Evolutionary conservation across 92 coral and sea anemone genomes (phyloP).

Genomic region (Porites lobata): DNA sequence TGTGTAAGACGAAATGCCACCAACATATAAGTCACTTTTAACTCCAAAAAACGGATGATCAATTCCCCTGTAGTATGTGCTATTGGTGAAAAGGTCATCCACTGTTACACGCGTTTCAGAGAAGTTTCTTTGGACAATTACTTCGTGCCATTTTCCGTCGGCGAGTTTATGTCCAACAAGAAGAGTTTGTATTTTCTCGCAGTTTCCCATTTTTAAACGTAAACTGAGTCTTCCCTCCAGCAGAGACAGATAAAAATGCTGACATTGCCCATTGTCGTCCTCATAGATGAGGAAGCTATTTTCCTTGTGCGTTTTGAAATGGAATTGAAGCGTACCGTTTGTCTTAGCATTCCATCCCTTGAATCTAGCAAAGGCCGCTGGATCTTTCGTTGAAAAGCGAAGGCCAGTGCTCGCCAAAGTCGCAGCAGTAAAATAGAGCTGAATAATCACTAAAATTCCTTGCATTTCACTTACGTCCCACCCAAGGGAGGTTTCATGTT

Average conservation of each 20-base stretch:
- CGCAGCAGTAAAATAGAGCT: conserved; percentile 34
- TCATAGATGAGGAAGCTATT: conserved; percentile 66
- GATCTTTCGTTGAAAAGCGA: conserved; percentile 47
- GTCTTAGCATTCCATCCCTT: conserved; percentile 73
- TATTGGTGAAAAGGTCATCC: conserved; percentile 41
- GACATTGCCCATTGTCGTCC: conserved; percentile 66
- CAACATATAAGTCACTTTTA: conserved; percentile 31
- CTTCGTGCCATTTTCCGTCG: conserved; percentile 71
- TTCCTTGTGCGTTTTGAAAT: conserved; percentile 56
- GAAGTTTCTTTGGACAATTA: conserved; percentile 48
- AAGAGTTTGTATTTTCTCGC: conserved; percentile 35
- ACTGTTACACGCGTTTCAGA: conserved; percentile 58
- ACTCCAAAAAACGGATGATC: neutral
- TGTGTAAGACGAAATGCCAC: conserved; percentile 29
- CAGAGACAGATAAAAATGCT: conserved; percentile 54
- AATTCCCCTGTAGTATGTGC: neutral
- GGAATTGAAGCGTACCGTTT: conserved; percentile 56
- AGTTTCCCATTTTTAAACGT: conserved; percentile 58
- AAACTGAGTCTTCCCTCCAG: conserved; percentile 63
- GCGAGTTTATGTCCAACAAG: conserved; percentile 63
- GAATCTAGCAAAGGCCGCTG: conserved; percentile 65
- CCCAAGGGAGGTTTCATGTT: conserved; percentile 31
- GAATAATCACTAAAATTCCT: conserved; percentile 29
- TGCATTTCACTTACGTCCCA: conserved; percentile 53
- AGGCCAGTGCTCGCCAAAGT: conserved; percentile 61